Base-by-base conservation (phyloP, 1,140 invertebrate species). In the Cecropterus lyciades region DNA sequence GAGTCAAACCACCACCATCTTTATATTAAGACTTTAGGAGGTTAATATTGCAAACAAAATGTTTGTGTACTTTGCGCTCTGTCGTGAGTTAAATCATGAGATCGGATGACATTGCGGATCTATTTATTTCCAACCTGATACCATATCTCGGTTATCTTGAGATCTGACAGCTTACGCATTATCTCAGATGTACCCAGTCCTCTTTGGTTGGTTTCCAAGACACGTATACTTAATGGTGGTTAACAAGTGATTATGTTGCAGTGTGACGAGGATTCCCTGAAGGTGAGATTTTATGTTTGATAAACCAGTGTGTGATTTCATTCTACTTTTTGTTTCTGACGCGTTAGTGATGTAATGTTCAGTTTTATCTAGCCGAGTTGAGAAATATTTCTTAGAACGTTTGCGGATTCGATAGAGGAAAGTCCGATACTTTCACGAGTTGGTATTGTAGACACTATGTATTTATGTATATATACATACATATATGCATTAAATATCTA, bases 161-260 rank as follows among this genome's bases (percentile, higher is more conserved):
- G 40, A 40, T 6, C 10, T 20, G 16, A 40, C 52, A 40, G 10
- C 52, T 40, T 14, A 40, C 33, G 52, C 33, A 7, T 8, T n/a
- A 13, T 37, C 33, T 55, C 17, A 40, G 10, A 10, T 63, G 37
- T 37, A 27, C 24, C 43, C 67, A 65, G 60, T 67, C 11, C 40
- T 37, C 37, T 15, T 17, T 40, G 40, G 37, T 11, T 5, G 53
- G 13, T 62, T 52, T 71, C 42, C 30, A 42, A 55, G 55, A 56
- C 30, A 56, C 48, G 48, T 27, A 46, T 10, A 48, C 15, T 66
- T 53, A 24, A 9, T 43, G 42, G 65, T 69, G 49, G 65, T 68
- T 20, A 37, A 46, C n/a, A 14, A 17, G 70, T 73, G 51, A 72
- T 70, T 45, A 84, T 84, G 81, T 63, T 83, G 24, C 65, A 79